These are phyloP conservation scores for Rhimphoctona megacephalus DNA, from an alignment of 2,888 invertebrate genomes.

Conservation along the genomic window DNA sequence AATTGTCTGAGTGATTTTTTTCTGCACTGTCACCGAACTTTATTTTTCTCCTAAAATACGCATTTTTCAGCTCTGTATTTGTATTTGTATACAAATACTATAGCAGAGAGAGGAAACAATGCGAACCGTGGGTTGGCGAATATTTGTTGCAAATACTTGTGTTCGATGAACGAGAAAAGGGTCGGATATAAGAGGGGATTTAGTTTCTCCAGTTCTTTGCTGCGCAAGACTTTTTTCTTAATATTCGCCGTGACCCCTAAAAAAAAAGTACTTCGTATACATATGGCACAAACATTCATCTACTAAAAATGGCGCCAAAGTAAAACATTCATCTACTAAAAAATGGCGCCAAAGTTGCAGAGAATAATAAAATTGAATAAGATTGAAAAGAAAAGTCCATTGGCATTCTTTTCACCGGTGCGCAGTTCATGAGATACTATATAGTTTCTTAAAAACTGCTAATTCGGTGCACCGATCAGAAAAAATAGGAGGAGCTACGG, in stretches of 20 bases:
- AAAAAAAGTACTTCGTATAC: not conserved
- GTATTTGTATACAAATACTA: conserved; percentile 1
- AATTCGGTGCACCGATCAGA: too few species aligned
- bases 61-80: not conserved
- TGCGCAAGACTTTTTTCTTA: conserved; percentile 44
- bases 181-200: conserved; percentile 7
- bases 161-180: conserved; percentile 56
- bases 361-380: too few species aligned
- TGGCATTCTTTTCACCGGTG: too few species aligned
- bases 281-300: too few species aligned
- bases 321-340: too few species aligned
- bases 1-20: too few species aligned
- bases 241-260: not conserved
- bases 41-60: not conserved
- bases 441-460: too few species aligned
- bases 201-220: conserved; percentile 58
- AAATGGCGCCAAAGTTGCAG: too few species aligned
- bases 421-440: too few species aligned
- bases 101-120: conserved; percentile 37
- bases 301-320: too few species aligned
- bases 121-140: conserved; percentile 38
- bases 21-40: not conserved
- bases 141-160: conserved; percentile 74
- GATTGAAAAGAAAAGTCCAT: too few species aligned
- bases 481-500: too few species aligned